phyloP scores from a whole-genome alignment of 2,797 vertebrate genomes.

The Anguilla marmorata region DNA sequence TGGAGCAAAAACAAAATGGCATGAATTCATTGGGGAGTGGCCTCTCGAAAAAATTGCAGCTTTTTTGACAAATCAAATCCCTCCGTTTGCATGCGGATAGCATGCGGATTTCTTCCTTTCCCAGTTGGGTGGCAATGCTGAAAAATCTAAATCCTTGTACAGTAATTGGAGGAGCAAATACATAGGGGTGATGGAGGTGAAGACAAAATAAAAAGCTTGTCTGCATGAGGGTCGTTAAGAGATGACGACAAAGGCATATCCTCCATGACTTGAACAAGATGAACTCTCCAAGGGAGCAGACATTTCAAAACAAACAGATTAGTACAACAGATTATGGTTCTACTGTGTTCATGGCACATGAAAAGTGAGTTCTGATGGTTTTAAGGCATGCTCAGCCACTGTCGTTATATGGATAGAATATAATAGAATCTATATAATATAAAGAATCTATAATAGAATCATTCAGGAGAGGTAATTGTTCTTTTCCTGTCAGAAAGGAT shows the following conservation, averaged over 20 bases:
- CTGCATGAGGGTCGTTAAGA: constrained; percentile 46
- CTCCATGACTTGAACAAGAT: constrained; percentile 30
- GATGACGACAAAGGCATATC: constrained; percentile 55
- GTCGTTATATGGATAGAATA: background rate
- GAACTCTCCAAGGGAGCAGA: constrained; percentile 50
- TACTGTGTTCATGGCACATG: constrained; percentile 31
- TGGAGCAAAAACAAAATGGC: constrained; percentile 35
- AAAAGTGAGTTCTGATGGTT: constrained; percentile 48
- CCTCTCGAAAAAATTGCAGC: constrained; percentile 28
- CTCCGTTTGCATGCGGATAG: constrained; percentile 39
- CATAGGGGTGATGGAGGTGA: constrained; percentile 53
- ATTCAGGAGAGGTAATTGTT: background rate
- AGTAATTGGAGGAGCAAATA: constrained; percentile 44
- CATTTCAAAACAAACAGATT: constrained; percentile 59
- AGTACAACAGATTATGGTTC: constrained; percentile 49
- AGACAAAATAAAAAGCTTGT: constrained; percentile 41
- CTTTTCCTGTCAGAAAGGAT: background rate
- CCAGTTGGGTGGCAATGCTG: constrained; percentile 55
- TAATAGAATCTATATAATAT: background rate
- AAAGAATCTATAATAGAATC: background rate
- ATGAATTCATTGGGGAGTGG: constrained; percentile 18
- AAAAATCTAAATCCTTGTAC: constrained; percentile 22
- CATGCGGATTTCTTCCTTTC: constrained; percentile 36
- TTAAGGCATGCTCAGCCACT: constrained; percentile 40
- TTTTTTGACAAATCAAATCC: constrained; percentile 47